Base-by-base conservation (phyloP, 2,888 invertebrate species). In the Ormyrus thymus region DNA sequence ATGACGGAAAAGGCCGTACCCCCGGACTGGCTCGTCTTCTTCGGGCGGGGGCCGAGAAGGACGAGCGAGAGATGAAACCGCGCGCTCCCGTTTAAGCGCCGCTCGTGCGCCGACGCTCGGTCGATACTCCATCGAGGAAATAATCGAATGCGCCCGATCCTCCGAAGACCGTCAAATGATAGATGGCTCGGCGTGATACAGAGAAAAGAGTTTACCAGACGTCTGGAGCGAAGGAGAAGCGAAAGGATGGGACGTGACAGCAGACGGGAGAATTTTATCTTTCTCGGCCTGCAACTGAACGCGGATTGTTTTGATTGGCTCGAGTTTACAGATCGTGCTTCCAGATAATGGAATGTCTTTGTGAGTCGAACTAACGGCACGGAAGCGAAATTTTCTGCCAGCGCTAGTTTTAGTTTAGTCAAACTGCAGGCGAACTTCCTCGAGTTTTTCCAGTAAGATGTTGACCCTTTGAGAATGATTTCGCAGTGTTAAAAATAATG, bases 121-220 rank as follows among this genome's bases (percentile, higher is more conserved):
- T 73, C 73, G 56, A 73, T 73, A 73, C 65, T 73, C 65, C 73
- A 73, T 64, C 73, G 65, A 73, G 65, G 48, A 73, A 56, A 58
- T 73, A 65, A 73, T 73, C 65, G 73, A 65, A 65, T 65, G 43
- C 51, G 48, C 46, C 10, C 29, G 48, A 51, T 48, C 8, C 51
- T 51, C 46, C 13, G 29, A 64, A 64, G 46, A 46, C 9, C 8
- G 48, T 0, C 11, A 56, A n/a, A 56, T 64, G 64, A 56, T 45
- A 48, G 55, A 64, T 64, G 64, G 65, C 29, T 29, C 29, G 29
- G 29, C n/a, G 56, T 15, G 13, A 68, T 29, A 29, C 1, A 9
- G 51, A 48, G 29, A 13, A 50, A 56, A 70, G 29, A 29, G 29
- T 29, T 29, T 11, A 48, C 43, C 11, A 8, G 13, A 0, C 5